Percentiles rank a stretch among this genome's conserved stretches.
Conservation (phyloP, 2,797 vertebrate genomes). For the Silurus lanzhouensis region DNA sequence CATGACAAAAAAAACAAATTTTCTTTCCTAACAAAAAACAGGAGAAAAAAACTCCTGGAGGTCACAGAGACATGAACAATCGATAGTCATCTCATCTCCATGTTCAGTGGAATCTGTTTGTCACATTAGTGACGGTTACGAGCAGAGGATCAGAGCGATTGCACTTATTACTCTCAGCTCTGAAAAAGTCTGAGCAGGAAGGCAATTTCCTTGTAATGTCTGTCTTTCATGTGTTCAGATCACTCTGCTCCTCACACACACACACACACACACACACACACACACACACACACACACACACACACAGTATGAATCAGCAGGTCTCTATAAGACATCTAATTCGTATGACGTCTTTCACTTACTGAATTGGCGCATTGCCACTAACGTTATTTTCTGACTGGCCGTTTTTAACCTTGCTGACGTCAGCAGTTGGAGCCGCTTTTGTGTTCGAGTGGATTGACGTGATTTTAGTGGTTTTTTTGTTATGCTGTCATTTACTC, state of each 20-base stretch:
- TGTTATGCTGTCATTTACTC: constrained; percentile 9
- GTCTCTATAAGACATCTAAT: constrained; percentile 42
- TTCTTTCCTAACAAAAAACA: constrained; percentile 26
- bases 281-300: no score
- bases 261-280: background rate
- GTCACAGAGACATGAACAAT: constrained; percentile 7
- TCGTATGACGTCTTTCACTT: constrained; percentile 42
- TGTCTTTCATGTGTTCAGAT: constrained; percentile 35
- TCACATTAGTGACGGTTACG: constrained; percentile 45
- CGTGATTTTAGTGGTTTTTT: background rate
- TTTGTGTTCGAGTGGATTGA: constrained; percentile 16
- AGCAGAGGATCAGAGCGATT: constrained; percentile 46
- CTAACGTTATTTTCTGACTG: constrained; percentile 35
- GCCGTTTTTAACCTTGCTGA: constrained; percentile 42
- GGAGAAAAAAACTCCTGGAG: background rate
- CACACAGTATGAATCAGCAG: constrained; percentile 46
- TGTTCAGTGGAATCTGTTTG: constrained; percentile 44
- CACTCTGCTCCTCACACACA: constrained; percentile 1
- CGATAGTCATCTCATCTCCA: constrained; percentile 29
- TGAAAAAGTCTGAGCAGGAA: constrained; percentile 23
- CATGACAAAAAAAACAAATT: background rate
- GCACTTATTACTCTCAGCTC: constrained; percentile 43
- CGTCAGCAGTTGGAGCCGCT: constrained; percentile 21
- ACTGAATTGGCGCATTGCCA: constrained; percentile 23
- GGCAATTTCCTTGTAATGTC: constrained; percentile 47